Percentiles rank a stretch among this genome's conserved stretches.
phyloP scores from a whole-genome alignment of 2,113 vertebrate species.

The Dryoscopus gambensis region DNA sequence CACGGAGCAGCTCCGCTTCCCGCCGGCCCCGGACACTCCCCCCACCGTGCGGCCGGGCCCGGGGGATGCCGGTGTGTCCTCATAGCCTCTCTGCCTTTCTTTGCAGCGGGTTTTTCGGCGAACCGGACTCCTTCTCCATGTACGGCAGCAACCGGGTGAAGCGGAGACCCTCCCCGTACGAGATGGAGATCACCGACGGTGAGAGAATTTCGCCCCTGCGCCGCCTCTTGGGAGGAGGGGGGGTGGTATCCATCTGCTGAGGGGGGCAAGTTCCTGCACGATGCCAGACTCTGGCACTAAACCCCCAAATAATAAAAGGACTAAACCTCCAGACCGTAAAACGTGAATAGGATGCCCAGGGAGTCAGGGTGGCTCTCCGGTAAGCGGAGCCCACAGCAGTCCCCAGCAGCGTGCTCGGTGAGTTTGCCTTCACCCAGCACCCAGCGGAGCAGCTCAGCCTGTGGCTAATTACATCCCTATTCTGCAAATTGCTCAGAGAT shows the following conservation, averaged over 20 bases:
- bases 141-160: slow-evolving; percentile 85
- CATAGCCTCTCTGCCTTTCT: background rate
- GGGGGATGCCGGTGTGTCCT: background rate
- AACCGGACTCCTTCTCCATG: slow-evolving; percentile 91
- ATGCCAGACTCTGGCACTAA: background rate
- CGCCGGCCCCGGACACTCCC: background rate
- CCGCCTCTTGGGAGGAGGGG: background rate
- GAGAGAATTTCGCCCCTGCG: background rate
- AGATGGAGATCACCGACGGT: slow-evolving; percentile 94
- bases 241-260: background rate
- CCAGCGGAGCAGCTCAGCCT: background rate
- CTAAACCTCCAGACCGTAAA: background rate
- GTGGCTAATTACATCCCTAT: background rate
- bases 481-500: background rate
- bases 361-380: background rate
- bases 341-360: background rate
- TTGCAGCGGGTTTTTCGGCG: slow-evolving; percentile 82
- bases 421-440: background rate
- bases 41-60: background rate
- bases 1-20: background rate
- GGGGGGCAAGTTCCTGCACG: background rate
- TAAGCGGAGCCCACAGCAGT: background rate
- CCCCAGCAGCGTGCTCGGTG: background rate
- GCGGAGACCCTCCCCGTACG: slow-evolving; percentile 88
- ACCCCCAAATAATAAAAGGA: background rate